phyloP scores from a whole-genome alignment of 1,140 invertebrate genomes.

The Lepidurus arcticus region DNA sequence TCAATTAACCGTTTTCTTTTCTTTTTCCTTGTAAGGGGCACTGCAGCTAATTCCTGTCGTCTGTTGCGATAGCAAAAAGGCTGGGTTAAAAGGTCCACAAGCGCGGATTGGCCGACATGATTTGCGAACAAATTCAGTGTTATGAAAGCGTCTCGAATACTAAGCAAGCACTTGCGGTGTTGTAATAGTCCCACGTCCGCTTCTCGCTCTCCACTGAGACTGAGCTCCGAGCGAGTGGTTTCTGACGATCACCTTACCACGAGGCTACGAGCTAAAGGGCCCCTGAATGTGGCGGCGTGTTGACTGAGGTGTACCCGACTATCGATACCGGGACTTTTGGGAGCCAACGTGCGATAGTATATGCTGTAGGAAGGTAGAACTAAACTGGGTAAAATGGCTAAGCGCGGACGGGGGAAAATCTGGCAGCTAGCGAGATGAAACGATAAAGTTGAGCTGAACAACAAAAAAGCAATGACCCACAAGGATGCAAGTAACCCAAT shows the following conservation, averaged over 20 bases:
- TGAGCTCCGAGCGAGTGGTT: neutral
- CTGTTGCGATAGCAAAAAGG: no score
- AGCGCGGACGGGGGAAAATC: neutral
- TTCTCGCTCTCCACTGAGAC: neutral
- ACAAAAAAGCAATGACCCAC: neutral
- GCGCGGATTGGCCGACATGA: no score
- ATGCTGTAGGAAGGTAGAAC: neutral
- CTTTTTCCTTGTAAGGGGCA: no score
- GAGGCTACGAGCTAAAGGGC: neutral
- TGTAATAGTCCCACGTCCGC: neutral
- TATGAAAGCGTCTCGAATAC: neutral
- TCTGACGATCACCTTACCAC: neutral
- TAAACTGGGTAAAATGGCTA: neutral
- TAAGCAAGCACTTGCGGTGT: neutral
- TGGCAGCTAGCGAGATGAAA: neutral
- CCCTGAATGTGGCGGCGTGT: neutral
- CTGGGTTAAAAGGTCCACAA: no score
- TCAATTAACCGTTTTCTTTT: no score
- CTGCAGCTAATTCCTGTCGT: no score
- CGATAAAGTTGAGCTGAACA: constrained; percentile 9
- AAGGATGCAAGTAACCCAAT: neutral
- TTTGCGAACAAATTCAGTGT: no score
- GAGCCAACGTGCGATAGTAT: neutral
- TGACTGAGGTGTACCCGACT: neutral
- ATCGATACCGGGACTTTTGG: neutral